A percentile compares a stretch with the other conserved stretches of the same genome.
Evolutionary conservation across 2,113 vertebrate genomes (phyloP).

Genomic region (Oreocharis arfaki): DNA sequence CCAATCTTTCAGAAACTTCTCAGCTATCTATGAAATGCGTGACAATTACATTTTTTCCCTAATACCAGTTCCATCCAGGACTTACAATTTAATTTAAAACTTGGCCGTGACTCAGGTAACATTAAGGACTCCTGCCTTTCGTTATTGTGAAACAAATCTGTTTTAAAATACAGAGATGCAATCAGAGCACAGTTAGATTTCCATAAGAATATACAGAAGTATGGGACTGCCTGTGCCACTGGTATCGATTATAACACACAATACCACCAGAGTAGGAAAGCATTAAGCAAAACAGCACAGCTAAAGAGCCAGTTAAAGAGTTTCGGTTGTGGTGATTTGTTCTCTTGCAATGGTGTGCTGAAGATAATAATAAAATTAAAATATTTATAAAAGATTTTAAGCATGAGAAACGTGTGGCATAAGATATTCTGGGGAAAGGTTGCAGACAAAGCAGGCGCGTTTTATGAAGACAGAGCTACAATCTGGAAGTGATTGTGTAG

Average conservation of each 20-base stretch:
- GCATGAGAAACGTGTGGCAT: neutral
- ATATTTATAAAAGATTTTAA: neutral
- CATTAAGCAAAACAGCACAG: neutral
- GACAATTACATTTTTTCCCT: neutral
- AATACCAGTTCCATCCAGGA: neutral
- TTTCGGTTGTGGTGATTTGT: neutral
- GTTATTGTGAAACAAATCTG: neutral
- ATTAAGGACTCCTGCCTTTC: neutral
- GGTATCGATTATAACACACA: neutral
- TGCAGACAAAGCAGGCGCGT: neutral
- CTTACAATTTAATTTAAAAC: constrained; percentile 22
- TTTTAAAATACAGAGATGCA: neutral
- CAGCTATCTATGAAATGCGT: neutral
- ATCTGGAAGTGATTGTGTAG: neutral
- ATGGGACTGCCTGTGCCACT: neutral
- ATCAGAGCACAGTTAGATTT: neutral
- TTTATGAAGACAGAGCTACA: neutral
- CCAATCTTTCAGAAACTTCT: neutral
- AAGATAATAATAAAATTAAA: neutral
- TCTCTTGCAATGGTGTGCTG: neutral
- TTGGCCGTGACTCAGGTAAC: neutral
- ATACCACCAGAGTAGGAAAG: neutral
- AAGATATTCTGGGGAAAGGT: neutral
- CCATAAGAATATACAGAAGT: neutral
- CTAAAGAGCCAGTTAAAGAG: neutral